Conservation (phyloP, 2,113 vertebrate genomes). For the Probosciger aterrimus region DNA sequence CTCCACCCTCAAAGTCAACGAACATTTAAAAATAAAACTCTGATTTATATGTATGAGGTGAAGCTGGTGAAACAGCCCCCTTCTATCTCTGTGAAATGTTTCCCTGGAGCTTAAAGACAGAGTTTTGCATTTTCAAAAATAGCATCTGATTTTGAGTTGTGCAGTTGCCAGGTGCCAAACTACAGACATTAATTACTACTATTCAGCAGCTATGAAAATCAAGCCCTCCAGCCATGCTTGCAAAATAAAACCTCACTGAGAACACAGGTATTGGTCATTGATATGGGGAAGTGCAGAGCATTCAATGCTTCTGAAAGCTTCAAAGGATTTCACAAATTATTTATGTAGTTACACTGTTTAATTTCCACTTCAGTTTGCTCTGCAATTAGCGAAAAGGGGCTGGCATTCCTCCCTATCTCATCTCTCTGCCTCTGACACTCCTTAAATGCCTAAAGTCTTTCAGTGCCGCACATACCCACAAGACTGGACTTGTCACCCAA, state of each 20-base stretch:
- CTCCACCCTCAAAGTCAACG: fast-evolving
- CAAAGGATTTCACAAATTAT: neutral
- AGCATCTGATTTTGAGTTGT: neutral
- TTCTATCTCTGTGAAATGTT: neutral
- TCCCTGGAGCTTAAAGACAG: neutral
- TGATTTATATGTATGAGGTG: neutral
- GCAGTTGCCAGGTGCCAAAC: neutral
- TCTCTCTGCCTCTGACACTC: neutral
- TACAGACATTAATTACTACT: neutral
- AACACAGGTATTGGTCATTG: neutral
- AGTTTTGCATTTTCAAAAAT: neutral
- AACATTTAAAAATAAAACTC: neutral
- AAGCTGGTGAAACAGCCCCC: neutral
- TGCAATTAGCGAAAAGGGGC: neutral
- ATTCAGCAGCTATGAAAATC: neutral
- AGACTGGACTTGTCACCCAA: neutral
- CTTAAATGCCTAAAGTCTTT: neutral
- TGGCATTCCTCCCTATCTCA: neutral
- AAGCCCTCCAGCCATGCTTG: neutral
- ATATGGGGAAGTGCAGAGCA: neutral
- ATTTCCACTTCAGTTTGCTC: neutral
- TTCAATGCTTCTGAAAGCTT: neutral
- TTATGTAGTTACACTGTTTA: neutral
- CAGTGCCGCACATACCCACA: neutral
- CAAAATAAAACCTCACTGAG: neutral